These are phyloP conservation scores for Heliconius melpomene DNA, from an alignment of 1,140 invertebrate species.

Conservation along the genomic window DNA sequence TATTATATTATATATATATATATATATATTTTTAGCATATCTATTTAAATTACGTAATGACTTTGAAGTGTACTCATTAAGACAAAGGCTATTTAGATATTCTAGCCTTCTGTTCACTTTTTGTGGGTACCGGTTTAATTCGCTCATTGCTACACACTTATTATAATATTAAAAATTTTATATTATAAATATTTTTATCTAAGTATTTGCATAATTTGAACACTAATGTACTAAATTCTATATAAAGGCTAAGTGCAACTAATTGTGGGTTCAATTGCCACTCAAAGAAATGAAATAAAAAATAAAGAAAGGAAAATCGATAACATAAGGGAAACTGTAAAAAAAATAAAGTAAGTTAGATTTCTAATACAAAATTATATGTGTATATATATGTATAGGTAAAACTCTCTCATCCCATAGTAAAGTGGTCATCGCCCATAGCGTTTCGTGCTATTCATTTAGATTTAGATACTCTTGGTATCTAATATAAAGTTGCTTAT, in stretches of 20 bases:
- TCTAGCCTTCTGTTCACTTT: constrained; percentile 5
- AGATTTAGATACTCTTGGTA: background rate
- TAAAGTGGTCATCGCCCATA: background rate
- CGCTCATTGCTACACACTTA: background rate
- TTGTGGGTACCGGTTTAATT: constrained; percentile 3
- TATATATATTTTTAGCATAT: background rate
- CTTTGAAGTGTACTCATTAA: constrained; percentile 9
- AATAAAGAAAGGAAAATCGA: too few species aligned
- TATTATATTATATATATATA: background rate
- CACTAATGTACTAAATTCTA: background rate
- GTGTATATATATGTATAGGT: too few species aligned
- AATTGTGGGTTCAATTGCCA: too few species aligned
- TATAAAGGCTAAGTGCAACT: too few species aligned
- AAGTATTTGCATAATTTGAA: background rate
- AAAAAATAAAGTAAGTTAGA: too few species aligned
- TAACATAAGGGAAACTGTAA: too few species aligned
- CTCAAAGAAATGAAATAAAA: too few species aligned
- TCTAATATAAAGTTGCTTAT: background rate
- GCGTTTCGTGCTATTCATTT: background rate
- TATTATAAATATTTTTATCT: background rate
- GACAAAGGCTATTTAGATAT: constrained; percentile 13
- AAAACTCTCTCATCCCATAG: background rate
- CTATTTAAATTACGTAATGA: background rate
- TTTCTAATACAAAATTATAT: too few species aligned
- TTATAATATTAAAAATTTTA: background rate